Evolutionary conservation across 2,888 invertebrate genomes (phyloP), one percentile per base, ranked within the genome.

Genomic region (Anoncus sp.): DNA sequence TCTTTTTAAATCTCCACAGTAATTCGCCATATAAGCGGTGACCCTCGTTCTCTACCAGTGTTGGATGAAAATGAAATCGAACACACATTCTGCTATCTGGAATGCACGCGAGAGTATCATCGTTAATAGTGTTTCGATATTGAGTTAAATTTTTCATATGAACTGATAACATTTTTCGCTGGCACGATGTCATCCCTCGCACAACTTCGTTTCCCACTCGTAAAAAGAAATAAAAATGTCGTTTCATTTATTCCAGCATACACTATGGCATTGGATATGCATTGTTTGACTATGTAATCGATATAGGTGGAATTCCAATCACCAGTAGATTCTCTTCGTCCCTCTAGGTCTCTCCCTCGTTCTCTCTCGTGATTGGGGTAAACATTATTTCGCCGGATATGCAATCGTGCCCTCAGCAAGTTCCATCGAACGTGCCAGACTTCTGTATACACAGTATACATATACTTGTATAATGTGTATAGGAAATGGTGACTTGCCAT

Each of bases 331-430:
- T 40, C 40, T 40, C 40, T 40, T 40, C 40, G n/a, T n/a, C 40
- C 12, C 40, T 40, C 40, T 40, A 6, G 14, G 9, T 40, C 40
- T 40, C 10, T 40, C 40, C 12, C 40, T 40, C 7, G 5, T 14
- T 40, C n/a, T 40, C 40, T 40, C 7, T 40, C 40, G 5, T n/a
- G 40, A 40, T 40, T 40, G 40, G 40, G 40, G 40, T n/a, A 40
- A 40, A 40, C 40, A 40, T 40, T 40, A 40, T 40, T 40, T 40
- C n/a, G 40, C n/a, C 40, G 40, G 40, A 10, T 40, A 40, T 40
- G 40, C 40, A 40, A 40, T 40, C n/a, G 40, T 40, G 40, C 40
- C 12, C 12, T 40, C 40, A 40, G 40, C 40, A 40, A 14, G 40
- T 40, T 40, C 3, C 12, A 40, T 40, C 40, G 40, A 40, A 40